A percentile compares a stretch with the other conserved stretches of the same genome.
phyloP scores from a whole-genome alignment of 2,888 invertebrate species.

The Trachelus stipa region DNA sequence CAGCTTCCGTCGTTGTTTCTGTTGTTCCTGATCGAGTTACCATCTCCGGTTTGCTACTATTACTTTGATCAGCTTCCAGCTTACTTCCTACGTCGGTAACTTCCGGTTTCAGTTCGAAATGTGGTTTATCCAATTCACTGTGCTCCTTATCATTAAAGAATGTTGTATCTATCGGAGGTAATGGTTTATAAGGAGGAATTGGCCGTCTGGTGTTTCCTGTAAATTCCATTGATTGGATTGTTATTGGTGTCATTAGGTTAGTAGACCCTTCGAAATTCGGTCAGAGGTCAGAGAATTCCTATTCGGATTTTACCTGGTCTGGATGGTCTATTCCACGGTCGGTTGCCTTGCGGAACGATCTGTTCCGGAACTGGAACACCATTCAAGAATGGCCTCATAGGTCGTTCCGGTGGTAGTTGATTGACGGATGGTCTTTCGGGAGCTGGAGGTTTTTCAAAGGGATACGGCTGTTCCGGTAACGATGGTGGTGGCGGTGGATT shows the following conservation, averaged over 20 bases:
- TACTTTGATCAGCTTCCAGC: background rate
- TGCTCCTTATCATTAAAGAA: constrained; percentile 25
- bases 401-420: constrained; percentile 69
- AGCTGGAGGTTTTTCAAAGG: constrained; percentile 71
- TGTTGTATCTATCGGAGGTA: constrained; percentile 30
- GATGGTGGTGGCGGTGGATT: constrained; percentile 64
- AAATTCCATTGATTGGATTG: background rate
- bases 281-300: constrained; percentile 15
- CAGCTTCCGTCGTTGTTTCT: constrained; percentile 20
- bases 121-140: constrained; percentile 25
- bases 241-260: constrained; percentile 30
- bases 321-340: constrained; percentile 46
- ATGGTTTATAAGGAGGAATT: constrained; percentile 55
- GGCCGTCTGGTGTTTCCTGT: constrained; percentile 53
- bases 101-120: constrained; percentile 27
- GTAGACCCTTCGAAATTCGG: constrained; percentile 45
- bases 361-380: constrained; percentile 82
- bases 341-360: constrained; percentile 71
- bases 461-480: constrained; percentile 73
- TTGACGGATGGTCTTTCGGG: constrained; percentile 71
- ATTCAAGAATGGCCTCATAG: constrained; percentile 73
- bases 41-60: background rate
- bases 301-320: constrained; percentile 30
- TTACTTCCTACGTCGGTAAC: constrained; percentile 10
- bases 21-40: constrained; percentile 11